phyloP scores from a whole-genome alignment of 2,888 invertebrate genomes.

The Leucophenga montana region DNA sequence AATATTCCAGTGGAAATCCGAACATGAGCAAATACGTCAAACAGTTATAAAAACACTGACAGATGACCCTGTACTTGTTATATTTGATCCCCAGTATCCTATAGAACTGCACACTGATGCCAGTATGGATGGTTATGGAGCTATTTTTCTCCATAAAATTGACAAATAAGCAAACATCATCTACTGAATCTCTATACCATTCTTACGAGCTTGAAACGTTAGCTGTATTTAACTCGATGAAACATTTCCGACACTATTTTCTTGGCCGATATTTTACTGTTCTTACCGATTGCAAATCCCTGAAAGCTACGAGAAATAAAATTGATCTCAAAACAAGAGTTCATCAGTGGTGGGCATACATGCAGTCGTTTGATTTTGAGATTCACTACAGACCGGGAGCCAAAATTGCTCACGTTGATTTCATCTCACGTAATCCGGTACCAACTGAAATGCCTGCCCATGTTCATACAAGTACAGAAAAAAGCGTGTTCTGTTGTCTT shows the following conservation, averaged over 20 bases:
- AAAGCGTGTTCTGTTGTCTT: slow-evolving; percentile 21
- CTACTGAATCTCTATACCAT: slow-evolving; percentile 15
- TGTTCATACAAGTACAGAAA: background rate
- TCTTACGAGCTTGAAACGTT: slow-evolving; percentile 30
- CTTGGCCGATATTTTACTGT: slow-evolving; percentile 20
- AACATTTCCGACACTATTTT: background rate
- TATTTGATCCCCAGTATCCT: slow-evolving; percentile 14
- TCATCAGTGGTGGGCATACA: slow-evolving; percentile 36
- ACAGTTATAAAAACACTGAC: background rate
- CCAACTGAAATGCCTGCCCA: background rate
- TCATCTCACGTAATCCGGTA: slow-evolving; percentile 30
- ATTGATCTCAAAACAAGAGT: slow-evolving; percentile 33
- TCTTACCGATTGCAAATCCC: slow-evolving; percentile 34
- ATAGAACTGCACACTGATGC: slow-evolving; percentile 23
- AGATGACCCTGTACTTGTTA: slow-evolving; percentile 14
- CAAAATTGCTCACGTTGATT: slow-evolving; percentile 37
- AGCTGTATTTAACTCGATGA: background rate
- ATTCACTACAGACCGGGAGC: slow-evolving; percentile 37
- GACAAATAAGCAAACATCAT: slow-evolving; percentile 12
- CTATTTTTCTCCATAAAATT: slow-evolving; percentile 6
- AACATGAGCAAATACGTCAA: slow-evolving; percentile 16
- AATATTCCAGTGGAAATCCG: slow-evolving; percentile 12
- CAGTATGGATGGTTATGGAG: slow-evolving; percentile 21
- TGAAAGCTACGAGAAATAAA: slow-evolving; percentile 26
- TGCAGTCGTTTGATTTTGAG: slow-evolving; percentile 39